Evolutionary conservation across 2,797 vertebrate species (phyloP).

Genomic region (Catharus ustulatus): DNA sequence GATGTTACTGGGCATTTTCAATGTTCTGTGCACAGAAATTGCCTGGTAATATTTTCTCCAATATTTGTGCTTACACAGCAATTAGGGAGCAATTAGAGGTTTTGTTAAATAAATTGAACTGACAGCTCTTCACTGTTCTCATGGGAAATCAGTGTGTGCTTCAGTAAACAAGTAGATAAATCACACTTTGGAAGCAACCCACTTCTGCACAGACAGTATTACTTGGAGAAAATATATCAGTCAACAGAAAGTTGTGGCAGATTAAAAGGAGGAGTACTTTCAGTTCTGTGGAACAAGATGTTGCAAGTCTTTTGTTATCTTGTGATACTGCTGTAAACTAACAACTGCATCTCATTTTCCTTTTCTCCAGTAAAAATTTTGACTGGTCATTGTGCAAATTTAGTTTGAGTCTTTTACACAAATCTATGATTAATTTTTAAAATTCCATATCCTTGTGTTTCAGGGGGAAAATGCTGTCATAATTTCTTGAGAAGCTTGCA

Average conservation of each 20-base stretch:
- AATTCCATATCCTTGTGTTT: background rate
- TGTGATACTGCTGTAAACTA: background rate
- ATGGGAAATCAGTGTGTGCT: background rate
- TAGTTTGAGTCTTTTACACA: background rate
- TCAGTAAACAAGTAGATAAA: conserved; percentile 9
- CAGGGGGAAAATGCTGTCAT: background rate
- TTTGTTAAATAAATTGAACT: background rate
- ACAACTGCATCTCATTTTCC: background rate
- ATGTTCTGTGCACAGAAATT: background rate
- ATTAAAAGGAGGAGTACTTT: background rate
- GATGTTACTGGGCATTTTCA: background rate
- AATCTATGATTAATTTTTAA: background rate
- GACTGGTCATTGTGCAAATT: background rate
- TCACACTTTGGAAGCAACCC: background rate
- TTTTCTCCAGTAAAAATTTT: background rate
- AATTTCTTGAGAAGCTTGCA: background rate
- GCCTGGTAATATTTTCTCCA: background rate
- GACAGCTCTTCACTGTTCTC: background rate
- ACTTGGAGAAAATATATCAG: background rate
- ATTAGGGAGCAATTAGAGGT: background rate
- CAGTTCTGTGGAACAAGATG: background rate
- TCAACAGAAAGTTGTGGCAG: background rate
- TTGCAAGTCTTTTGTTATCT: background rate
- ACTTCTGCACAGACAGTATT: background rate
- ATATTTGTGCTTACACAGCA: background rate